These are phyloP conservation scores for Carassius carassius DNA, from an alignment of 2,113 vertebrate species.

Conservation along the genomic window DNA sequence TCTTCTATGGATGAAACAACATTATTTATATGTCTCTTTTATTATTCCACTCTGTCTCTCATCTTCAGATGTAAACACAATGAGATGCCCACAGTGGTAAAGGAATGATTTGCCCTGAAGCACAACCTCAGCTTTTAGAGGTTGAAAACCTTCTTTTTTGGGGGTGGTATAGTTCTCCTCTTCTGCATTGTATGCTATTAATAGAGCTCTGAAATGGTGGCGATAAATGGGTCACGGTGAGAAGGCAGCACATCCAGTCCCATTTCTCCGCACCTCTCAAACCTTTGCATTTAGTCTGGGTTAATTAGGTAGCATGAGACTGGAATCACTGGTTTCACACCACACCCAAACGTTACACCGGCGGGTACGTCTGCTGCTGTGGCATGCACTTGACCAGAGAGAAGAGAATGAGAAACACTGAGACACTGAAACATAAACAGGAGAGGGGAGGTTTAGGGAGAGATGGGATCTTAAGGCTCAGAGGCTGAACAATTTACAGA, in stretches of 20 bases:
- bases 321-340: neutral
- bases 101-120: neutral
- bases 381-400: neutral
- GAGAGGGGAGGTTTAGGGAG: neutral
- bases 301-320: conserved; percentile 39
- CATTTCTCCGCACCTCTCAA: neutral
- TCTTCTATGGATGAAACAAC: conserved; percentile 16
- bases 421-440: neutral
- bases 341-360: neutral
- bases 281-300: conserved; percentile 14
- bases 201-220: conserved; percentile 26
- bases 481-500: neutral
- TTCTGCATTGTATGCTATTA: conserved; percentile 39
- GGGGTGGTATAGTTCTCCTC: neutral
- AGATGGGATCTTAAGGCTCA: neutral
- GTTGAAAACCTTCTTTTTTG: neutral
- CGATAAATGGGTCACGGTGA: conserved; percentile 43
- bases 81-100: neutral
- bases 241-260: neutral
- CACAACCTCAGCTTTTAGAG: neutral
- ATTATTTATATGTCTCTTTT: conserved; percentile 14
- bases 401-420: neutral
- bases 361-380: neutral
- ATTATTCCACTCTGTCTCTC: neutral
- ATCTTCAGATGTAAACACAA: conserved; percentile 23